Evolutionary conservation across 2,888 invertebrate genomes (phyloP).

Genomic region (Noctua comes): DNA sequence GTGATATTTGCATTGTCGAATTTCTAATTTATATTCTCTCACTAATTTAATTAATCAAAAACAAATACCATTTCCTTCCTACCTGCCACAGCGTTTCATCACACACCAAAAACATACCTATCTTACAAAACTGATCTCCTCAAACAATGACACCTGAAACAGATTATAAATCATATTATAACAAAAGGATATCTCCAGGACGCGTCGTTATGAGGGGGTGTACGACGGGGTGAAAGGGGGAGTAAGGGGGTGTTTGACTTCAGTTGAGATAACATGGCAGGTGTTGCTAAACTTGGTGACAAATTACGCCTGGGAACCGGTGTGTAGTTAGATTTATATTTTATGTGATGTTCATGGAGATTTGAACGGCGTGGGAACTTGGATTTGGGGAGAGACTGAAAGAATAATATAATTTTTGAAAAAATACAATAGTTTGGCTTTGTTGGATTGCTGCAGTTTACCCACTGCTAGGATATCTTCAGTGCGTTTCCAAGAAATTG

Average conservation of each 20-base stretch:
- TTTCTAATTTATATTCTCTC: not conserved
- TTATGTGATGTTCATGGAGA: conserved; percentile 40
- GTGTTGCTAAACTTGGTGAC: conserved; percentile 68
- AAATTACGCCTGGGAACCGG: conserved; percentile 64
- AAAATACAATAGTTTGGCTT: no score
- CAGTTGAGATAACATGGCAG: conserved; percentile 68
- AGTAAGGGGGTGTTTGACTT: conserved; percentile 61
- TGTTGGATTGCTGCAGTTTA: not conserved
- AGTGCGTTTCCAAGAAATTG: no score
- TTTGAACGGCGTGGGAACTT: conserved; percentile 23
- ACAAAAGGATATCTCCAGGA: conserved; percentile 67
- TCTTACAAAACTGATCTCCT: conserved; percentile 36
- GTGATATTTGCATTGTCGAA: not conserved
- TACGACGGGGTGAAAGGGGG: conserved; percentile 9
- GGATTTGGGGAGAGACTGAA: not conserved
- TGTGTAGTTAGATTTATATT: conserved; percentile 56
- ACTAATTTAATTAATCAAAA: conserved; percentile 27
- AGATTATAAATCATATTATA: conserved; percentile 67
- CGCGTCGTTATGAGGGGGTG: conserved; percentile 53
- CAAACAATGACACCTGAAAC: conserved; percentile 52
- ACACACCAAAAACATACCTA: conserved; percentile 45
- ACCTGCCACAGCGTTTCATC: not conserved
- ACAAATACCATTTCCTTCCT: conserved; percentile 8
- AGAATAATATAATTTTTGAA: no score
- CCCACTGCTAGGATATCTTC: no score